Evolutionary conservation across 2,888 invertebrate species (phyloP).

Genomic region (Tetranychus piercei): DNA sequence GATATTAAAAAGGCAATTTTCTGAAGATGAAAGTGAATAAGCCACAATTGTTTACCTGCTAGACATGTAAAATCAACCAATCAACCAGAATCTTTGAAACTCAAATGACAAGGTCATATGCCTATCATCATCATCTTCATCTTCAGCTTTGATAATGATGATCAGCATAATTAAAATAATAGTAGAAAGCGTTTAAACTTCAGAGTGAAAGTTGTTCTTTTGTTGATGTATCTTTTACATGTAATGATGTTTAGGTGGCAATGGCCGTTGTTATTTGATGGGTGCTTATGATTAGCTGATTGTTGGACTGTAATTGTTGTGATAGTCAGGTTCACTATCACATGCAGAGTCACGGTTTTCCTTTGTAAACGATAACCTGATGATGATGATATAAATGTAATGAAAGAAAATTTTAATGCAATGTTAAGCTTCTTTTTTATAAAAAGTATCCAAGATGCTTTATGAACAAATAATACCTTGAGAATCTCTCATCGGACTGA

Average conservation of each 20-base stretch:
- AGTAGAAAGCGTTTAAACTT: too few relatives aligned
- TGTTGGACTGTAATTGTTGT: background rate
- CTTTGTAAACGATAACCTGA: background rate
- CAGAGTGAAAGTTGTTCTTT: too few relatives aligned
- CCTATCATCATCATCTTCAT: background rate
- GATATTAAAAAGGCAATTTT: too few relatives aligned
- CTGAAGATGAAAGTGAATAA: too few relatives aligned
- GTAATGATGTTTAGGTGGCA: background rate
- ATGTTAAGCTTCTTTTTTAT: too few relatives aligned
- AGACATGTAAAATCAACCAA: too few relatives aligned
- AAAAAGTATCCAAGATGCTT: too few relatives aligned
- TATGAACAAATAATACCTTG: too few relatives aligned
- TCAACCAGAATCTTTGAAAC: background rate
- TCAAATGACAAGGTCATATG: background rate
- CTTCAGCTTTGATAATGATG: background rate
- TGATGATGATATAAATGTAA: background rate
- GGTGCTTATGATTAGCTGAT: background rate
- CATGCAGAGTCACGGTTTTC: background rate
- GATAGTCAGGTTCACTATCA: background rate
- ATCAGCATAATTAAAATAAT: background rate
- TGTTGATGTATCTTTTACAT: background rate
- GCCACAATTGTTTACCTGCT: too few relatives aligned
- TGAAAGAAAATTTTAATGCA: too few relatives aligned
- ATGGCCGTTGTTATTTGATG: background rate
- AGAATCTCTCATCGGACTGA: too few relatives aligned